Evolutionary conservation across 1,140 invertebrate species (phyloP), one percentile per base, ranked within the genome.

Genomic region (Meloidogyne hapla): DNA sequence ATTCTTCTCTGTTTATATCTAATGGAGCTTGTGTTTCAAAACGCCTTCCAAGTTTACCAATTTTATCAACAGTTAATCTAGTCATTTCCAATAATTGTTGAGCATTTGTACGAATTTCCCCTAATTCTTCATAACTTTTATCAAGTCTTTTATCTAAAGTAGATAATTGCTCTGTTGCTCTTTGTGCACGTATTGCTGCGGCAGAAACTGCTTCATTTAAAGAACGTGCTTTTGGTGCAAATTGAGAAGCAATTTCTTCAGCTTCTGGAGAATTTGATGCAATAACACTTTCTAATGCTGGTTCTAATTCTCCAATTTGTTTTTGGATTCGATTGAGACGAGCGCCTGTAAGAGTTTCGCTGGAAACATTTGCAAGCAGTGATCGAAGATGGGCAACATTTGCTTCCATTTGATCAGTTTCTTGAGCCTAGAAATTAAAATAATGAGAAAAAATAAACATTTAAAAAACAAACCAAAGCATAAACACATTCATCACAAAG

Each of bases 401-500:
- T 64, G 33, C 8, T 18, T 73, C 64, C 71, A 73, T 56, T 21
- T 61, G 28, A 63, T 73, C 71, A 56, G 71, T 73, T 38, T 26
- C 71, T 38, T 73, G 71, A 21, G 71, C 71, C 69, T 70, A 6
- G 18, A 56, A 56, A 56, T 56, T 15, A 6, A 21, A 56, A n/a
- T 6, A n/a, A n/a, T 56, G n/a, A 56, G 18, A n/a, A 21, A 45
- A 69, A 12, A 12, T 12, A 45, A 40, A 40, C 26, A 15, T 77
- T 66, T 38, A 71, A 72, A 26, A 82, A 74, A 23, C 69, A 66
- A n/a, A 65, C 86, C 81, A 86, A 70, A 61, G 83, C 78, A 45
- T 77, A 77, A 12, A 86, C 85, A 65, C 85, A 86, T 77, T 87
- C 84, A 73, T 87, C 86, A 69, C 85, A 86, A 23, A 79, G 73